Conservation (phyloP, 2,797 vertebrate species). For the Podarcis siculus region DNA sequence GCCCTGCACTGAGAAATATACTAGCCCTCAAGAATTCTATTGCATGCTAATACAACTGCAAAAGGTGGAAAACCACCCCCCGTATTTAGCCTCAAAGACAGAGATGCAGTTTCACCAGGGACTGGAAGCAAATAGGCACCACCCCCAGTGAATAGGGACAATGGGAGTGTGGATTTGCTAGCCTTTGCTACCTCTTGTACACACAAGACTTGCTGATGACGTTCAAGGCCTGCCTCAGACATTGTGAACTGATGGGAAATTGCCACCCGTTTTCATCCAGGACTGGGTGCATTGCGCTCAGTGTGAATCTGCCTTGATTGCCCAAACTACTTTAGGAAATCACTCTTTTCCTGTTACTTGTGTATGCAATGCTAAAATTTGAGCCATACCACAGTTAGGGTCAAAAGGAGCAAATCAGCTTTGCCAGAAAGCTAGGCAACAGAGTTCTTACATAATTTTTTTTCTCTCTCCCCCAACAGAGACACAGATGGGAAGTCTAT, state of each 20-base stretch:
- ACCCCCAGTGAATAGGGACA: not conserved
- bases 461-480: slow-evolving; percentile 33
- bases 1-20: not conserved
- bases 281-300: not conserved
- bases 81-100: not conserved
- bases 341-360: slow-evolving; percentile 40
- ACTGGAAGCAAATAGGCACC: not conserved
- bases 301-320: slow-evolving; percentile 31
- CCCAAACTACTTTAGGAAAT: slow-evolving; percentile 59
- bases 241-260: slow-evolving; percentile 3
- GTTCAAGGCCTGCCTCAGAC: not conserved
- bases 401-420: slow-evolving; percentile 61
- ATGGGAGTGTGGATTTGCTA: not conserved
- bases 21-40: not conserved
- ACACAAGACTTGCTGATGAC: not conserved
- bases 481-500: slow-evolving; percentile 41
- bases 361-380: slow-evolving; percentile 43
- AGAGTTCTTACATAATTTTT: slow-evolving; percentile 56
- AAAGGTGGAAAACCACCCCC: not conserved
- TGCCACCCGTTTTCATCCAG: not conserved
- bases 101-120: not conserved
- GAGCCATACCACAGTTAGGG: slow-evolving; percentile 49
- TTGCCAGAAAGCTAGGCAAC: slow-evolving; percentile 45
- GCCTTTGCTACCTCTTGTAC: not conserved
- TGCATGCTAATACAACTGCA: not conserved